phyloP scores from a whole-genome alignment of 2,797 vertebrate species.

The Trachurus trachurus region DNA sequence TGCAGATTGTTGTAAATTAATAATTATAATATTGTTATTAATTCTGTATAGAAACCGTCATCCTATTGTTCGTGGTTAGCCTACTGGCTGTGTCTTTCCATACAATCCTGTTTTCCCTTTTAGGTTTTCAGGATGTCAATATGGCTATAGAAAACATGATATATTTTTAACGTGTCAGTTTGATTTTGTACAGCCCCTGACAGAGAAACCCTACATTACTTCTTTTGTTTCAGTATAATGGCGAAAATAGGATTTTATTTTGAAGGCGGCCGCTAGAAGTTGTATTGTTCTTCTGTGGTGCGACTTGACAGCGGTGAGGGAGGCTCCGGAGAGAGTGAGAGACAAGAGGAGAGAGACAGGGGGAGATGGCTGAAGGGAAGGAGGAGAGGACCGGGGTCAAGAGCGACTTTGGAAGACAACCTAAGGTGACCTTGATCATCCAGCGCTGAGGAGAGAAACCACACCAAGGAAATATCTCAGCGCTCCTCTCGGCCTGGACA shows the following conservation, averaged over 20 bases:
- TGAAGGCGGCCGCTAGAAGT: conserved; percentile 42
- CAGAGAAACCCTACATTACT: too few relatives aligned
- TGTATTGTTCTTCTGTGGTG: rapidly evolving
- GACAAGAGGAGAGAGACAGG: conserved; percentile 32
- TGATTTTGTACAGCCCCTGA: not conserved
- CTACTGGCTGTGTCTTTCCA: not conserved
- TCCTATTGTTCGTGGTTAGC: not conserved
- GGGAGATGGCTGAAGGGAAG: conserved; percentile 66
- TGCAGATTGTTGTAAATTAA: not conserved
- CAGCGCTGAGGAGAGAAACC: not conserved
- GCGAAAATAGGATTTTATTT: conserved; percentile 52
- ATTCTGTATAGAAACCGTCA: not conserved
- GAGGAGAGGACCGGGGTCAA: conserved; percentile 57
- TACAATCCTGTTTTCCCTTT: not conserved
- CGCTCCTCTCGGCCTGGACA: conserved; percentile 39
- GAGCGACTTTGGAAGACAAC: conserved; percentile 10
- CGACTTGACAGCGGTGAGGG: not conserved
- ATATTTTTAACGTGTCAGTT: not conserved
- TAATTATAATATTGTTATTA: not conserved
- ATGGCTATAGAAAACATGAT: not conserved
- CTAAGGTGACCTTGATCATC: conserved; percentile 57
- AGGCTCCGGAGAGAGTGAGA: conserved; percentile 28
- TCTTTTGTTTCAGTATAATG: not conserved
- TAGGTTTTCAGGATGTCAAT: not conserved
- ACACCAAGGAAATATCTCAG: not conserved